Conservation (phyloP, 2,113 vertebrate genomes). For the Lepisosteus oculatus region DNA sequence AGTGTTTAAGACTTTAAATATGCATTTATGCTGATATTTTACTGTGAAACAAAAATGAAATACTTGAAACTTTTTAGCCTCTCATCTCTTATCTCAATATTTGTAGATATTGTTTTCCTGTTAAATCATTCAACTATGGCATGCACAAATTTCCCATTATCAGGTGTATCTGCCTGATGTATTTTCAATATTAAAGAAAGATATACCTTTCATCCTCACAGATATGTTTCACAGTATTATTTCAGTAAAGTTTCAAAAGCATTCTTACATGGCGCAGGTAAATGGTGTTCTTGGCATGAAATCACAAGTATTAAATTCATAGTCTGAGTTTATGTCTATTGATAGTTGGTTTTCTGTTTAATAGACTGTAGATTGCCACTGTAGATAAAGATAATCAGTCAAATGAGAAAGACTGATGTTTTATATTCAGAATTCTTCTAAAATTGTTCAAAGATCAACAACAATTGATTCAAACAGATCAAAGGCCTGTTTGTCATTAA, state of each 20-base stretch:
- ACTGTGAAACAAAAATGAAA: slow-evolving; percentile 12
- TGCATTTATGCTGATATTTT: slow-evolving; percentile 3
- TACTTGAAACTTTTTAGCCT: not conserved
- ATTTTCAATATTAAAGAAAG: slow-evolving; percentile 18
- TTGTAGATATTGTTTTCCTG: slow-evolving; percentile 4
- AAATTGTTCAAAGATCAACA: too few relatives aligned
- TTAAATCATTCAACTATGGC: slow-evolving; percentile 9
- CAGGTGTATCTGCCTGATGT: slow-evolving; percentile 4
- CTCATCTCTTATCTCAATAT: too few relatives aligned
- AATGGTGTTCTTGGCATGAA: slow-evolving; percentile 16
- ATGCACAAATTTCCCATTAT: slow-evolving; percentile 9
- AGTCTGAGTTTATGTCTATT: not conserved
- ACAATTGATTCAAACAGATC: too few relatives aligned
- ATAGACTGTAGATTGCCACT: slow-evolving; percentile 20
- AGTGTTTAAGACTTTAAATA: too few relatives aligned
- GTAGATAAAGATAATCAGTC: slow-evolving; percentile 10
- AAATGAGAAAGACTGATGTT: too few relatives aligned
- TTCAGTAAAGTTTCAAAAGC: slow-evolving; percentile 11
- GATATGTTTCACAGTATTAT: not conserved
- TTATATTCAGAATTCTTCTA: too few relatives aligned
- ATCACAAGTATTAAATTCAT: slow-evolving; percentile 19
- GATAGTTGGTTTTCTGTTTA: slow-evolving; percentile 21
- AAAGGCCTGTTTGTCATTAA: too few relatives aligned
- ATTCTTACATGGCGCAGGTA: slow-evolving; percentile 4
- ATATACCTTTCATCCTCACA: slow-evolving; percentile 11